These are phyloP conservation scores for Penaeus japonicus DNA, from an alignment of 1,140 invertebrate species.

Conservation along the genomic window DNA sequence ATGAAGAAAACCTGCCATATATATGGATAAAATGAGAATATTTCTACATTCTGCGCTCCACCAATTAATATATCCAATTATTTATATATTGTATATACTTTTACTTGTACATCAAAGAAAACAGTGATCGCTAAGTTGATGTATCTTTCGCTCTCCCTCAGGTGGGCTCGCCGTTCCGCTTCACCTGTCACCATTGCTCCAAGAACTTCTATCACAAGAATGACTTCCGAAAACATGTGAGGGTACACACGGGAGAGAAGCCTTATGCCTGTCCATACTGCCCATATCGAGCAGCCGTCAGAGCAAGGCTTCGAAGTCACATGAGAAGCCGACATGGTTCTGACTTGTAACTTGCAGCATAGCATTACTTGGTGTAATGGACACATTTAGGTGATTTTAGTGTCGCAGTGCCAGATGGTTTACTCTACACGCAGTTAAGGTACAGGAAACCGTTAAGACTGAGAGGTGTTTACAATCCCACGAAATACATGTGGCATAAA, in stretches of 20 bases:
- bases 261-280: constrained; percentile 46
- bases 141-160: constrained; percentile 40
- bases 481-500: too few species aligned
- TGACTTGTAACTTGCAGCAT: constrained; percentile 13
- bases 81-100: too few species aligned
- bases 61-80: too few species aligned
- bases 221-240: constrained; percentile 52
- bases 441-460: too few species aligned
- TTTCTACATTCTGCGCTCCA: too few species aligned
- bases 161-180: constrained; percentile 43
- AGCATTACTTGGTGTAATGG: too few species aligned
- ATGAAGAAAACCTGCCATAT: too few species aligned
- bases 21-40: too few species aligned
- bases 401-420: too few species aligned
- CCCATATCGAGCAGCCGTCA: constrained; percentile 39
- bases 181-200: constrained; percentile 48
- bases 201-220: constrained; percentile 55
- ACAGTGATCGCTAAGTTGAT: neutral
- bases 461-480: too few species aligned
- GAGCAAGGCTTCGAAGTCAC: constrained; percentile 39
- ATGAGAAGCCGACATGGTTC: constrained; percentile 31
- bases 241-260: constrained; percentile 50
- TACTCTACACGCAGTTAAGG: too few species aligned
- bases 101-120: neutral
- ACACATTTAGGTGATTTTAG: too few species aligned